Percentiles rank a stretch among this genome's conserved stretches.
Evolutionary conservation across 2,797 vertebrate genomes (phyloP).

Genomic region (Chaetophractus vellerosus): DNA sequence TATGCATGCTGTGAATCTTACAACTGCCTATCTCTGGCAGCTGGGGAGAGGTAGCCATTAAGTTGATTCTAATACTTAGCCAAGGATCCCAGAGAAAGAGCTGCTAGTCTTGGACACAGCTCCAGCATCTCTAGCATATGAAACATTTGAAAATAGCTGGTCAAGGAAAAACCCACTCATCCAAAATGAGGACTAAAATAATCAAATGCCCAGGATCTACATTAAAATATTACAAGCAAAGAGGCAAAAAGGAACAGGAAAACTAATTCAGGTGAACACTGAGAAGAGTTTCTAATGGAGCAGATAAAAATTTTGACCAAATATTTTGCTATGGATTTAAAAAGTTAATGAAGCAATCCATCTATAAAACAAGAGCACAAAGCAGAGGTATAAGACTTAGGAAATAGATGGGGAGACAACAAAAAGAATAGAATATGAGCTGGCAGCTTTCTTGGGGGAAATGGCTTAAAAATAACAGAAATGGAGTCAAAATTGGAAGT

Average conservation of each 20-base stretch:
- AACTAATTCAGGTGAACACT: background rate
- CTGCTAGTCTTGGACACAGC: background rate
- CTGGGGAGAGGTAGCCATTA: background rate
- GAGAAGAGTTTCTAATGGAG: slow-evolving; percentile 25
- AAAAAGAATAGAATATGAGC: background rate
- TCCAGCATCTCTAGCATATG: background rate
- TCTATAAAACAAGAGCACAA: slow-evolving; percentile 35
- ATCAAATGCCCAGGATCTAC: background rate
- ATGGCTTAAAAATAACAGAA: slow-evolving; percentile 24
- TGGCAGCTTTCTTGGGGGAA: background rate
- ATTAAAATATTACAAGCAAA: slow-evolving; percentile 18
- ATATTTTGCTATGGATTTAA: slow-evolving; percentile 36
- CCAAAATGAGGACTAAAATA: slow-evolving; percentile 41
- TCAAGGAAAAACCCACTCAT: slow-evolving; percentile 53
- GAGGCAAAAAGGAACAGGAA: slow-evolving; percentile 22
- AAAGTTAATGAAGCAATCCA: slow-evolving; percentile 48
- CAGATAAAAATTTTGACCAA: slow-evolving; percentile 14
- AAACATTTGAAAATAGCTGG: slow-evolving; percentile 30
- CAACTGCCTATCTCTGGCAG: background rate
- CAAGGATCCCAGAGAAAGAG: background rate
- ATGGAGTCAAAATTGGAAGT: background rate
- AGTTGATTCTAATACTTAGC: background rate
- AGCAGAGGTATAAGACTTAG: background rate
- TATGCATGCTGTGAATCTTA: background rate
- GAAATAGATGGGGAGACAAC: background rate